Conservation (phyloP, 2,888 invertebrate species). For the Xestia ashworthii region DNA sequence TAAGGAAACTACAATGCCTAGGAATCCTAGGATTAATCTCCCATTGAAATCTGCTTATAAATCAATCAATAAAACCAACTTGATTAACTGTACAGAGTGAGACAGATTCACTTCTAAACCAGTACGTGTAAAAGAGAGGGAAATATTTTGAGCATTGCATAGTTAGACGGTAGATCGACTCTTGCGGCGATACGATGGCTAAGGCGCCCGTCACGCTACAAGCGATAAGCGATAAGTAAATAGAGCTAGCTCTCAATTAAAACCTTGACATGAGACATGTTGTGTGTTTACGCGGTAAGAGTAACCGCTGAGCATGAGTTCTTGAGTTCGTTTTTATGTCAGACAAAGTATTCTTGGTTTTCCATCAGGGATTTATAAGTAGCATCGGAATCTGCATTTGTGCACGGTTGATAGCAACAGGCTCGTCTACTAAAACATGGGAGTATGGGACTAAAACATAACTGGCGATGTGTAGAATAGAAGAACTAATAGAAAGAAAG, state of each 20-base stretch:
- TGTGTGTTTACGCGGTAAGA: too few relatives aligned
- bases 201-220: conserved; percentile 44
- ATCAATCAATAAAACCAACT: conserved; percentile 34
- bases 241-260: not conserved
- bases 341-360: too few relatives aligned
- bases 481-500: too few relatives aligned
- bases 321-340: too few relatives aligned
- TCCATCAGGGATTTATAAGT: too few relatives aligned
- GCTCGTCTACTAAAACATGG: too few relatives aligned
- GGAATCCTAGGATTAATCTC: conserved; percentile 8
- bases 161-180: conserved; percentile 42
- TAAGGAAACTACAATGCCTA: not conserved
- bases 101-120: not conserved
- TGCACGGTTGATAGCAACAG: too few relatives aligned
- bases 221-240: not conserved
- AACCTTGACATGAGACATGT: too few relatives aligned
- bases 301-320: too few relatives aligned
- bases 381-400: too few relatives aligned
- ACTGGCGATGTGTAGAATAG: too few relatives aligned
- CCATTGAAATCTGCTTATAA: conserved; percentile 28
- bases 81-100: conserved; percentile 33
- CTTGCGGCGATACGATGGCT: conserved; percentile 50
- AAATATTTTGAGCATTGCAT: not conserved
- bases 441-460: too few relatives aligned
- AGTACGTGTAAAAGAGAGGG: conserved; percentile 14